Evolutionary conservation across 2,113 vertebrate genomes (phyloP).

Genomic region (Holacanthus passer): DNA sequence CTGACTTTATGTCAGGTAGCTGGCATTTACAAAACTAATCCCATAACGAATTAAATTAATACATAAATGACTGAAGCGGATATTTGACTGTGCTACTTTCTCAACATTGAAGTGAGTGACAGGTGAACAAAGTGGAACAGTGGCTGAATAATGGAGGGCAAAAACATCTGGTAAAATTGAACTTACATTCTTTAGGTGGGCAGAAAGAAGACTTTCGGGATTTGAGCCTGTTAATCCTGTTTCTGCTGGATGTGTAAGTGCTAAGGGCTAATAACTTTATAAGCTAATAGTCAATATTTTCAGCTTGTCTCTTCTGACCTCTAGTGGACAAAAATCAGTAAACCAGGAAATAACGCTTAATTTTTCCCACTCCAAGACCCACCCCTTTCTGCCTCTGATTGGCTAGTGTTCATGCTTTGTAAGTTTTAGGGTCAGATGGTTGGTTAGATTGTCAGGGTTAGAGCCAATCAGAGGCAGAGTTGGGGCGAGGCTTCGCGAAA

Average conservation of each 20-base stretch:
- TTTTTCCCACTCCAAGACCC: too few species aligned
- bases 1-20: rapidly evolving
- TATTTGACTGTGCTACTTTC: not conserved
- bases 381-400: too few species aligned
- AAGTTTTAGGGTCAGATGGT: too few species aligned
- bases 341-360: too few species aligned
- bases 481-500: too few species aligned
- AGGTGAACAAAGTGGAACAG: not conserved
- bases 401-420: too few species aligned
- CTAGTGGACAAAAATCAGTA: not conserved
- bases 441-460: too few species aligned
- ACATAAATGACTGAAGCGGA: not conserved
- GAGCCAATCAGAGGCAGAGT: too few species aligned
- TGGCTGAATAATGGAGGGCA: too few species aligned
- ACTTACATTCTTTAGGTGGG: not conserved
- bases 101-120: not conserved
- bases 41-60: not conserved
- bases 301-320: not conserved
- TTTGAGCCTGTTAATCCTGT: too few species aligned
- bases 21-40: not conserved
- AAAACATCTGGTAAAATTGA: not conserved
- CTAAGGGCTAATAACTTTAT: not conserved
- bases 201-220: not conserved
- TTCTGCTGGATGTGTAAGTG: not conserved
- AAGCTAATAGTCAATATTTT: not conserved